phyloP scores from a whole-genome alignment of 1,140 invertebrate genomes.

The Dendroctonus valens region DNA sequence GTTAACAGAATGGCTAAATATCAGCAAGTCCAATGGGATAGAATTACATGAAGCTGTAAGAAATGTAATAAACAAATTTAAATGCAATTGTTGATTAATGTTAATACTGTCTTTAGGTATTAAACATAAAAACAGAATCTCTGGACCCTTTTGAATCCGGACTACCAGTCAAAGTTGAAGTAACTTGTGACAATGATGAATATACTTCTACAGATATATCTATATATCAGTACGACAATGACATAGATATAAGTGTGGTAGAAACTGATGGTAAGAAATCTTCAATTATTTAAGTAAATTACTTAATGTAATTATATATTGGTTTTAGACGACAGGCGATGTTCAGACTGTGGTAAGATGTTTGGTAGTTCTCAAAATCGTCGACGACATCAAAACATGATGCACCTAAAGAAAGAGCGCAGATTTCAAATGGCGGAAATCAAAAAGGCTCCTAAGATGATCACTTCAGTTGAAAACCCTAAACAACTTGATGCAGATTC shows the following conservation, averaged over 20 bases:
- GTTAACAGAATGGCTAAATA: constrained; percentile 53
- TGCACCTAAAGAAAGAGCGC: constrained; percentile 17
- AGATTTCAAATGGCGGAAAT: constrained; percentile 29
- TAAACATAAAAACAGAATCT: constrained; percentile 25
- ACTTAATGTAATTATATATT: constrained; percentile 1
- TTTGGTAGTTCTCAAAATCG: constrained; percentile 38
- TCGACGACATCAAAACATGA: constrained; percentile 32
- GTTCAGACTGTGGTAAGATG: constrained; percentile 35
- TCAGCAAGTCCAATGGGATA: constrained; percentile 25
- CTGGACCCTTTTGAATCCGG: neutral
- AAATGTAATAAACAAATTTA: neutral
- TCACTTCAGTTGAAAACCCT: too few species aligned
- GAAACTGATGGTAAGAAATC: constrained; percentile 14
- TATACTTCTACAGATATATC: neutral
- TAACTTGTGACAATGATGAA: neutral
- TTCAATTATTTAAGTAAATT: neutral
- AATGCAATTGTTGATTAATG: too few species aligned
- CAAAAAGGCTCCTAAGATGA: neutral
- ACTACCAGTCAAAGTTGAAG: constrained; percentile 18
- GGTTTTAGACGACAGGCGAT: constrained; percentile 12
- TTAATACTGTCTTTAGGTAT: constrained; percentile 6
- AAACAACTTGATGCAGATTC: too few species aligned
- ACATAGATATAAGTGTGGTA: neutral
- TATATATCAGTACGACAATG: neutral
- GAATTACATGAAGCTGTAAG: constrained; percentile 35